Evolutionary conservation across 2,113 vertebrate genomes (phyloP), one percentile per base, ranked within the genome.

Genomic region (Xiphophorus maculatus): DNA sequence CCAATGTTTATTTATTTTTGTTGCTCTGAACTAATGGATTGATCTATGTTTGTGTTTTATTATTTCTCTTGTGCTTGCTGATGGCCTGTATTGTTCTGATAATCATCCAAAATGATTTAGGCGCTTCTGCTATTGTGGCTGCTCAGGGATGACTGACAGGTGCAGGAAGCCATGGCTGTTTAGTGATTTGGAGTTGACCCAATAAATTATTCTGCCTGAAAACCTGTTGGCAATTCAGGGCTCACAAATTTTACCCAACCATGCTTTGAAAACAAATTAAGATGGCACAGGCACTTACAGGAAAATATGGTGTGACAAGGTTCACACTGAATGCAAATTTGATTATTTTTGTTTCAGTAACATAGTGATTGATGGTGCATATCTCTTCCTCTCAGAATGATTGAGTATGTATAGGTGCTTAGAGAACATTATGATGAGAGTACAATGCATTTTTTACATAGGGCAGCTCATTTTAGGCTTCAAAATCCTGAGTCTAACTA

Each of bases 91-190:
- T 63, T 30, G 66, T 80, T 76, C 30, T 40, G 33, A 25, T 67
- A 74, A 75, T 87, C 69, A 64, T 33, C 58, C 33, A 65, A 79
- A 76, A 76, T 71, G 44, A 71, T 71, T 60, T 29, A 8, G 22
- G 30, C n/a, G 77, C 77, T 54, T 11, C 10, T 63, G 2, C 7
- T 51, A 17, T 60, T 60, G 37, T 1, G 62, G 62, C 40, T 54
- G 74, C 77, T 29, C 48, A 13, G 6, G 51, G 32, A 71, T 69
- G 60, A 87, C 54, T 79, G 83, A 77, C 84, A 73, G 62, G 75
- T 89, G 68, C 40, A 58, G 60, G 65, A 75, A 44, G 66, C 32
- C 67, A 68, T 22, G 25, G 37, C 61, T 40, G 51, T 82, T 69
- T 72, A 58, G 12, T 68, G 40, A 69, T 78, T 64, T 69, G 64